Evolutionary conservation across 2,888 invertebrate genomes (phyloP).

Genomic region (Strigamia maritima): DNA sequence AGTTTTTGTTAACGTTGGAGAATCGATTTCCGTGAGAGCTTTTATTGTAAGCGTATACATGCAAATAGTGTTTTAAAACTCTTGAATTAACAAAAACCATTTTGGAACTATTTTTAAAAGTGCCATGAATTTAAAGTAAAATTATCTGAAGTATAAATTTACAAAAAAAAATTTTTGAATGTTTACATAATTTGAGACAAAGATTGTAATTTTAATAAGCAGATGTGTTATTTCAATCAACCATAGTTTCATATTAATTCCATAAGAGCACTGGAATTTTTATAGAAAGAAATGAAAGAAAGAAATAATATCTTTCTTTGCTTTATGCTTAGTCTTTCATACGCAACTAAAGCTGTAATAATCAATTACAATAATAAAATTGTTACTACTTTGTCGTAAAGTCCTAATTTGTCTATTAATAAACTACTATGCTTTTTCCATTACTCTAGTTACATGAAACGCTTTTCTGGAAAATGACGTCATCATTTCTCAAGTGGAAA

Average conservation of each 20-base stretch:
- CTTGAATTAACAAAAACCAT: background rate
- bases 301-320: background rate
- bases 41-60: background rate
- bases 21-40: background rate
- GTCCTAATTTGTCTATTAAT: background rate
- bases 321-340: background rate
- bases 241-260: slow-evolving; percentile 9
- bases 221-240: background rate
- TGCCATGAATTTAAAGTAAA: background rate
- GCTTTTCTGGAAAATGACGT: too few species aligned
- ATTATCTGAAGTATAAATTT: background rate
- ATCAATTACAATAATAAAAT: background rate
- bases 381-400: background rate
- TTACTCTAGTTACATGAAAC: too few species aligned
- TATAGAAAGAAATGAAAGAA: background rate
- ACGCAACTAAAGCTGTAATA: background rate
- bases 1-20: background rate
- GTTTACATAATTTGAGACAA: slow-evolving; percentile 28
- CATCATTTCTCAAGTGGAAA: too few species aligned
- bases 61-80: background rate
- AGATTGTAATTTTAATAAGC: slow-evolving; percentile 27
- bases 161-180: slow-evolving; percentile 8
- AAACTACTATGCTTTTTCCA: too few species aligned
- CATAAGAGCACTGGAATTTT: slow-evolving; percentile 8
- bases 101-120: background rate